Evolutionary conservation across 2,888 invertebrate genomes (phyloP), one percentile per base, ranked within the genome.

Genomic region (Andrena marginata): DNA sequence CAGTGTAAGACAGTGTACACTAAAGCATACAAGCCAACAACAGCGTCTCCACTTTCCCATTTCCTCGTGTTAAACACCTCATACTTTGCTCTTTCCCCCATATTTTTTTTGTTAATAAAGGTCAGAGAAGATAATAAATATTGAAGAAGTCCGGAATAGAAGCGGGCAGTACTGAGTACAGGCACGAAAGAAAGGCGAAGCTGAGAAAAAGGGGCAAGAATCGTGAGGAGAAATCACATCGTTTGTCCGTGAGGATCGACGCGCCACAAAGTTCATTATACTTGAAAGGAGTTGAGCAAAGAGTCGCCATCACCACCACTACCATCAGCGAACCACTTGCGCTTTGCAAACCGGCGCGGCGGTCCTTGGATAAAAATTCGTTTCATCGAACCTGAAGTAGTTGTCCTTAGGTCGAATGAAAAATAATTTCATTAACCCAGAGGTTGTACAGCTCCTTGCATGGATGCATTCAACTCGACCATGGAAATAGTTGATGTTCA

Each of bases 321-420:
- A 65, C 62, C 62, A 69, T 64, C 74, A 31, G 33, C 59, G 64
- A 62, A 49, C 63, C 75, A 54, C 68, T 74, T 63, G 63, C 65
- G 49, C 26, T 64, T 63, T 51, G 60, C 76, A 76, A 70, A 74
- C 76, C 68, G 76, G 82, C 81, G 76, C 68, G 76, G 82, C 81
- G 76, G 83, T 82, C 82, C 84, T 78, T 73, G 80, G 84, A 68
- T 87, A 92, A 92, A 92, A 92, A 92, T 92, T 86, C 87, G 90
- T 92, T 92, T 92, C 92, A 92, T 93, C 92, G 93, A 93, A 93
- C 93, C 91, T 92, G 85, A 91, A 95, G 95, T 94, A 94, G 95
- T 95, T 94, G 95, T 94, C 95, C 95, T 95, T 95, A 95, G 94
- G 94, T 95, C 93, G 94, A 93, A 77, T 93, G 94, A 95, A 95